phyloP scores from a whole-genome alignment of 92 coral and sea anemone genomes.

The Siderastrea siderea region DNA sequence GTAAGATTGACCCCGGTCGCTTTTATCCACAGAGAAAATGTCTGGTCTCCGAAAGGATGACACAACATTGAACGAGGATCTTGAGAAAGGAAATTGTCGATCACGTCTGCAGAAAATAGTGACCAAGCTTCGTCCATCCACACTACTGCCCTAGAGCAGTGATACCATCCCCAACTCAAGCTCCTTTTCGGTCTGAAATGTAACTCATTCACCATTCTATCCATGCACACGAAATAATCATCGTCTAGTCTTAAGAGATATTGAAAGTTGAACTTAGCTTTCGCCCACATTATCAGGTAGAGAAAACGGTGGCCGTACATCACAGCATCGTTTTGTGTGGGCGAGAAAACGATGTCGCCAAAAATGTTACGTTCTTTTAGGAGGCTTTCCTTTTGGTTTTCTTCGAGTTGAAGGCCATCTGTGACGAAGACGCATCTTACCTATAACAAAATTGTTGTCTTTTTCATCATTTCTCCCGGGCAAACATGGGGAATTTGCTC shows the following conservation, averaged over 20 bases:
- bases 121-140: slow-evolving; percentile 51
- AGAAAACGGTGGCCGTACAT: slow-evolving; percentile 70
- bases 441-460: background rate
- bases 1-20: too few species aligned
- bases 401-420: slow-evolving; percentile 38
- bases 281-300: background rate
- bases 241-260: slow-evolving; percentile 69
- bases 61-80: background rate
- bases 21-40: too few species aligned
- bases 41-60: too few species aligned
- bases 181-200: slow-evolving; percentile 38
- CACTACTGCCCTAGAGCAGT: slow-evolving; percentile 18
- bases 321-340: slow-evolving; percentile 41
- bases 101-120: slow-evolving; percentile 31
- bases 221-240: slow-evolving; percentile 8
- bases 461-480: too few species aligned
- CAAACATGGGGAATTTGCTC: too few species aligned
- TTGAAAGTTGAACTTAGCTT: slow-evolving; percentile 45
- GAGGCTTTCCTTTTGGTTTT: slow-evolving; percentile 6
- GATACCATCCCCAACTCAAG: slow-evolving; percentile 45
- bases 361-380: slow-evolving; percentile 5
- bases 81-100: slow-evolving; percentile 44
- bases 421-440: slow-evolving; percentile 48
- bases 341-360: slow-evolving; percentile 46
- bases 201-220: slow-evolving; percentile 53